Conservation (phyloP, 2,113 vertebrate species). For the Malaclemys terrapin region DNA sequence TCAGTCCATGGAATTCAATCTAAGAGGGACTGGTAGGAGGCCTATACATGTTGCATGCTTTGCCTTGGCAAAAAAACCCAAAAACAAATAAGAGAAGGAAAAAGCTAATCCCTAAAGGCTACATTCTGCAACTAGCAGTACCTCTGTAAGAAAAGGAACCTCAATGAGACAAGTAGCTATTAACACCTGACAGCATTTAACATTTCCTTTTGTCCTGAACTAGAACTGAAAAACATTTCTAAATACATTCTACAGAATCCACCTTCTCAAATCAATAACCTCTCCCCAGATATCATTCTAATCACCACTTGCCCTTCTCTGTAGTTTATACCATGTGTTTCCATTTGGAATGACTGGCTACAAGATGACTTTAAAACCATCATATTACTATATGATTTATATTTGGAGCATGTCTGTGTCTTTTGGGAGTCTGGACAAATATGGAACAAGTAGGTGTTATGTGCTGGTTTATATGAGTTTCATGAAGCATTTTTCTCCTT, state of each 20-base stretch:
- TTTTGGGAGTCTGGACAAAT: neutral
- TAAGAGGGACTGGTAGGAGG: neutral
- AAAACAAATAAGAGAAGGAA: neutral
- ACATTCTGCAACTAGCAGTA: neutral
- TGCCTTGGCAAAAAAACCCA: neutral
- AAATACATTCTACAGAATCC: neutral
- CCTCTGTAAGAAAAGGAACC: neutral
- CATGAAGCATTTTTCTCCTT: neutral
- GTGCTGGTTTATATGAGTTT: neutral
- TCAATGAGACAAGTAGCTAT: neutral
- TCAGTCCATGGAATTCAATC: neutral
- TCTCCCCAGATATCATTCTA: neutral
- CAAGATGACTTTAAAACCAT: neutral
- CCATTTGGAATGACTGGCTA: neutral
- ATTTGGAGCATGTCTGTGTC: neutral
- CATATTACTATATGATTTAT: neutral
- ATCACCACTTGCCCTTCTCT: neutral
- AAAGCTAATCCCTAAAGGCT: neutral
- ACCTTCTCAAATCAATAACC: neutral
- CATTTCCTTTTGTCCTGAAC: neutral
- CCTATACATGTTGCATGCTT: neutral
- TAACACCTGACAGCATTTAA: neutral
- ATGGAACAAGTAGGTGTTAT: neutral
- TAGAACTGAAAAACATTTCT: neutral
- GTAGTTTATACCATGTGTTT: neutral